Evolutionary conservation across 2,797 vertebrate species (phyloP).

Genomic region (Ispidina lecontei): DNA sequence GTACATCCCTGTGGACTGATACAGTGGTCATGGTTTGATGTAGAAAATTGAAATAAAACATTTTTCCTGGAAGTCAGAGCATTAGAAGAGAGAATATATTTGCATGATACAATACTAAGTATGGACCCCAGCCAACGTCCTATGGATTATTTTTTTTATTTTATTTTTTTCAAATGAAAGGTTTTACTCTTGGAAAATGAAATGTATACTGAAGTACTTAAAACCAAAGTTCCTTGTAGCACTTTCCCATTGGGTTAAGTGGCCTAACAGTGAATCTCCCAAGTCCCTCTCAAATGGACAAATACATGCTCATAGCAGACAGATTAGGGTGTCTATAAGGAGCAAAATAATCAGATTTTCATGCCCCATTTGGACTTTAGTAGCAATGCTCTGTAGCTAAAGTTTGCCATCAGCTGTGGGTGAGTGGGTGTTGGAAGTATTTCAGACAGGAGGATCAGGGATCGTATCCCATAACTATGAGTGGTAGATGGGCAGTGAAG

Average conservation of each 20-base stretch:
- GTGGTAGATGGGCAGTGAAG: neutral
- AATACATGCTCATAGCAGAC: neutral
- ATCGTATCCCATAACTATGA: neutral
- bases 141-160: neutral
- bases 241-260: neutral
- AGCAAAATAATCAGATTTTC: neutral
- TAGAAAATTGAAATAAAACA: neutral
- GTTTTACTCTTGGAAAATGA: neutral
- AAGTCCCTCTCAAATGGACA: neutral
- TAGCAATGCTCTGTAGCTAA: fast-evolving
- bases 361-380: neutral
- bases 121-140: neutral
- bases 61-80: neutral
- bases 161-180: neutral
- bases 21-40: neutral
- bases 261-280: neutral
- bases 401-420: neutral
- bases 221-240: neutral
- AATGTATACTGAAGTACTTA: neutral
- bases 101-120: neutral
- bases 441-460: neutral
- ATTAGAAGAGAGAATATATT: neutral
- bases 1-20: neutral
- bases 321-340: neutral
- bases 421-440: neutral